Conservation (phyloP, 1,140 invertebrate species). For the Macrobrachium rosenbergii region DNA sequence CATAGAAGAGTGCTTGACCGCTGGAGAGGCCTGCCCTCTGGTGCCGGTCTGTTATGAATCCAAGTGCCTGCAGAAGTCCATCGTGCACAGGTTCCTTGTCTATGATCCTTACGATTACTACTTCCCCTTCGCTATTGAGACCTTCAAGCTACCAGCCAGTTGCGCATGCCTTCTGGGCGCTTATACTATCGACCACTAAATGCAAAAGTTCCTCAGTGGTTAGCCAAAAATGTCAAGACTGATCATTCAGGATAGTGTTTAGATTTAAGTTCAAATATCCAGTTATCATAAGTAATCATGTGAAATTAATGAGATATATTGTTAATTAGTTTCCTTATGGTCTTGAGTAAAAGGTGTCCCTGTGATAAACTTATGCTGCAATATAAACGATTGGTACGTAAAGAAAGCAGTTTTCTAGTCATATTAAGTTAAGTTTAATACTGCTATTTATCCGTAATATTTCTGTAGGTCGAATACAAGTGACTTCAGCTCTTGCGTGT, state of each 20-base stretch:
- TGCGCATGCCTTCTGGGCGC: slow-evolving; percentile 67
- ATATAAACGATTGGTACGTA: slow-evolving; percentile 6
- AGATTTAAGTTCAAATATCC: too few relatives aligned
- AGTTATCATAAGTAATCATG: too few relatives aligned
- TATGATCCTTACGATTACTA: slow-evolving; percentile 68
- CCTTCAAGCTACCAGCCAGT: slow-evolving; percentile 67
- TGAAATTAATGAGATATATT: too few relatives aligned
- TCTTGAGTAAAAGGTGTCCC: not conserved
- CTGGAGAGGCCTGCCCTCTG: slow-evolving; percentile 65
- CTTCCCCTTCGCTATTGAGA: slow-evolving; percentile 67
- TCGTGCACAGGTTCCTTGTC: slow-evolving; percentile 67
- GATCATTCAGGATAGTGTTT: too few relatives aligned
- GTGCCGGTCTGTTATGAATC: slow-evolving; percentile 67
- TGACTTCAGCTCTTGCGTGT: not conserved
- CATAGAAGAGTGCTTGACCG: slow-evolving; percentile 67
- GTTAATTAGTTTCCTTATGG: too few relatives aligned
- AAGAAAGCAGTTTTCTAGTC: slow-evolving; percentile 46
- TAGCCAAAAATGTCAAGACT: not conserved
- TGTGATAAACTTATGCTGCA: not conserved
- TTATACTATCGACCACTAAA: slow-evolving; percentile 55
- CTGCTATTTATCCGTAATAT: not conserved
- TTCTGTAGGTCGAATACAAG: not conserved
- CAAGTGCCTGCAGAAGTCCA: slow-evolving; percentile 68
- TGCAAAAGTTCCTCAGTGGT: not conserved
- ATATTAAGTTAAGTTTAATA: not conserved